A percentile compares a stretch with the other conserved stretches of the same genome.
Conservation (phyloP, 2,113 vertebrate genomes). For the Azemiops feae region DNA sequence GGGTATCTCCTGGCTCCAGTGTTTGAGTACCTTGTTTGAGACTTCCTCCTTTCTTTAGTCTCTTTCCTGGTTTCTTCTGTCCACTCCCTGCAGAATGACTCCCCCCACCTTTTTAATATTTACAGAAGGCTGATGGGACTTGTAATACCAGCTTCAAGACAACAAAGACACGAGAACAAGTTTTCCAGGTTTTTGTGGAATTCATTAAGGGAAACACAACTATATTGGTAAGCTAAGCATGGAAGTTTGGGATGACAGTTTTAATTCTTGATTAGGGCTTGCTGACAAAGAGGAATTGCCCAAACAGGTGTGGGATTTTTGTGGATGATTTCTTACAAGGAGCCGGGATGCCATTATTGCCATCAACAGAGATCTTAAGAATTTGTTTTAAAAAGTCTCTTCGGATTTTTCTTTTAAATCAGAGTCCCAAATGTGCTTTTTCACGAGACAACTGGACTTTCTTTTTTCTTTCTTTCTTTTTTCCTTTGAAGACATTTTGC, state of each 20-base stretch:
- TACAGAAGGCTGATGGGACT: slow-evolving; percentile 87
- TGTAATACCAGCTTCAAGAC: slow-evolving; percentile 98
- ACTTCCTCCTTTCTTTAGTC: background rate
- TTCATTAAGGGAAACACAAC: slow-evolving; percentile 83
- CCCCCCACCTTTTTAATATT: background rate
- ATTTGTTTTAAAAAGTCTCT: background rate
- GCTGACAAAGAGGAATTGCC: background rate
- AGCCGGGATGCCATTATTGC: background rate
- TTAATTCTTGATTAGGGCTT: background rate
- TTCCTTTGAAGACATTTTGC: too few relatives aligned
- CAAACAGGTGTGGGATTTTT: background rate
- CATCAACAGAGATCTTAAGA: background rate
- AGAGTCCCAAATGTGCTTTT: background rate
- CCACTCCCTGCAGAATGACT: background rate
- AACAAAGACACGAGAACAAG: slow-evolving; percentile 84
- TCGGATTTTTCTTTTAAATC: background rate
- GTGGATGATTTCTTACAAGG: background rate
- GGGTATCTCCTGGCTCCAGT: background rate
- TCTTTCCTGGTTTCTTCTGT: background rate
- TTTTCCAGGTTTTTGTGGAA: slow-evolving; percentile 84
- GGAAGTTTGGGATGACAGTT: background rate
- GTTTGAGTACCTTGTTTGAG: background rate
- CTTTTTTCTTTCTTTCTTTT: too few relatives aligned
- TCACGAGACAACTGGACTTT: too few relatives aligned
- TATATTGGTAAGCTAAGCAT: slow-evolving; percentile 79